Percentiles rank a stretch among this genome's conserved stretches.
Conservation (phyloP, 2,113 vertebrate genomes). For the Elaphurus davidianus region DNA sequence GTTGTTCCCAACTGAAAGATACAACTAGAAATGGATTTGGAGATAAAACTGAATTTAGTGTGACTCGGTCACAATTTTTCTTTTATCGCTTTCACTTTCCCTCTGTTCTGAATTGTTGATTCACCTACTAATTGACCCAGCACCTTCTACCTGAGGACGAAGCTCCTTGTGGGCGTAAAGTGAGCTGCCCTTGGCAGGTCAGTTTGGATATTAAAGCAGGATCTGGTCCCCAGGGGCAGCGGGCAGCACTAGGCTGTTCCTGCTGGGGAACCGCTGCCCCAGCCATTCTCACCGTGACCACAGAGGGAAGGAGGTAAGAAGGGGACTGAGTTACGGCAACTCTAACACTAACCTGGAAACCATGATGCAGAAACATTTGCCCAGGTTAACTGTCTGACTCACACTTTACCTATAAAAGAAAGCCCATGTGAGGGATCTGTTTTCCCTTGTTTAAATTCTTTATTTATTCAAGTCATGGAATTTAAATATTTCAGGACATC, state of each 20-base stretch:
- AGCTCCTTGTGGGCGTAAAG: background rate
- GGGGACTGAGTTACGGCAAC: background rate
- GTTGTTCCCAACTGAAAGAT: background rate
- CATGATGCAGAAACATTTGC: background rate
- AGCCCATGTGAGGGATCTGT: background rate
- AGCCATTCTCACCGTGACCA: background rate
- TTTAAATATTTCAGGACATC: background rate
- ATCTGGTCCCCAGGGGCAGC: background rate
- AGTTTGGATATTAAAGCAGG: background rate
- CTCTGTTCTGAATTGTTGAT: background rate
- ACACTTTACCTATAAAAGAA: background rate
- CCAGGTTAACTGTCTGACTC: background rate
- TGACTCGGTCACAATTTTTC: background rate
- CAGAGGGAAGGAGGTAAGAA: background rate
- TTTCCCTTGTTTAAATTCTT: background rate
- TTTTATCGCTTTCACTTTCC: background rate
- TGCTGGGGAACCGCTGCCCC: background rate
- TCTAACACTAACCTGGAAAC: background rate
- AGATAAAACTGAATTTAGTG: background rate
- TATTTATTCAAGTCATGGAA: background rate
- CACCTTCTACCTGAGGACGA: background rate
- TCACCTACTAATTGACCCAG: background rate
- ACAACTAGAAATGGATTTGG: background rate
- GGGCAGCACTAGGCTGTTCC: background rate
- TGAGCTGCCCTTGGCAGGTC: background rate